phyloP scores from a whole-genome alignment of 2,888 invertebrate genomes.

The Panopea generosa region DNA sequence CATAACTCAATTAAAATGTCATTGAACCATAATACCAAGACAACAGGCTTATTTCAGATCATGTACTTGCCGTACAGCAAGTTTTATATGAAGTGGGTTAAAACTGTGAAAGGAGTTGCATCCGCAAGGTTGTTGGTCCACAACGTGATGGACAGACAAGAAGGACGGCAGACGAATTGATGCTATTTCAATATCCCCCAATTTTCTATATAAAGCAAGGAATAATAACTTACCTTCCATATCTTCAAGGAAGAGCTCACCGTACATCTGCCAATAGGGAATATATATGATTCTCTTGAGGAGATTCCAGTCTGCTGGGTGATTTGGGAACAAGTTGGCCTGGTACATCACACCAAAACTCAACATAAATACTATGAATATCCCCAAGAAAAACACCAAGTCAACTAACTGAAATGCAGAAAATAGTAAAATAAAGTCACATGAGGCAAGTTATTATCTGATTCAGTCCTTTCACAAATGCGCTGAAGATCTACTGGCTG shows the following conservation, averaged over 20 bases:
- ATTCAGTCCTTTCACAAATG: not conserved
- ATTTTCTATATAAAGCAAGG: too few species aligned
- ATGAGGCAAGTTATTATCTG: not conserved
- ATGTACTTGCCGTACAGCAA: too few species aligned
- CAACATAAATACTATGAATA: conserved; percentile 85
- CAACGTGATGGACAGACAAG: too few species aligned
- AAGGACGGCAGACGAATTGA: too few species aligned
- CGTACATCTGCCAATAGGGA: conserved; percentile 86
- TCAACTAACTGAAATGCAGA: conserved; percentile 81
- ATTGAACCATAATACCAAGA: too few species aligned
- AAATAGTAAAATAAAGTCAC: not conserved
- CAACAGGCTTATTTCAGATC: too few species aligned
- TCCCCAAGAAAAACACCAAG: conserved; percentile 84
- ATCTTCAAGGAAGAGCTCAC: conserved; percentile 85
- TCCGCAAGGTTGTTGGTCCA: too few species aligned
- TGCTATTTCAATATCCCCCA: too few species aligned
- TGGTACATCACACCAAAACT: conserved; percentile 85
- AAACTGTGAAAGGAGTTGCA: too few species aligned
- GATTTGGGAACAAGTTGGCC: conserved; percentile 84
- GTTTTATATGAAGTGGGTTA: too few species aligned
- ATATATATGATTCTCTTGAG: conserved; percentile 83
- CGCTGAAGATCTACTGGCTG: too few species aligned
- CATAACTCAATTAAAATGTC: too few species aligned
- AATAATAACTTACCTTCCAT: conserved; percentile 80
- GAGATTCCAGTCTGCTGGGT: conserved; percentile 75